A percentile compares a stretch with the other conserved stretches of the same genome.
Evolutionary conservation across 2,888 invertebrate species (phyloP).

Genomic region (Morpho helenor): DNA sequence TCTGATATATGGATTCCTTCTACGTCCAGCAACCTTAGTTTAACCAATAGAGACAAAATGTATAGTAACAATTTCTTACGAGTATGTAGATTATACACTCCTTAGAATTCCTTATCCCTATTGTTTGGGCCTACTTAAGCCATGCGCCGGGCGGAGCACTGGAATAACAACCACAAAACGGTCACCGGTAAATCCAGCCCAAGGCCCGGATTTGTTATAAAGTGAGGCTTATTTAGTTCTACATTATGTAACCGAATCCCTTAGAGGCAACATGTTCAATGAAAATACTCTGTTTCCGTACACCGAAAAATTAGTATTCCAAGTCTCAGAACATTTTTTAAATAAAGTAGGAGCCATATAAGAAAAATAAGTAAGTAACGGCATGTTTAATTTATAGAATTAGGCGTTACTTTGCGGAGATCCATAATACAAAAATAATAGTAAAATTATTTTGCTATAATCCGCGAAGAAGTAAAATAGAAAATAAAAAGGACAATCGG

Average conservation of each 20-base stretch:
- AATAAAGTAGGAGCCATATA: too few species aligned
- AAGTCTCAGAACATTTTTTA: too few species aligned
- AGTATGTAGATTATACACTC: slow-evolving; percentile 6
- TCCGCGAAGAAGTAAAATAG: too few species aligned
- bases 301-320: slow-evolving; percentile 25
- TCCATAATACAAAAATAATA: too few species aligned
- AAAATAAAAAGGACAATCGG: too few species aligned
- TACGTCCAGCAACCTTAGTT: too few species aligned
- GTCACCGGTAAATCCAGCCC: slow-evolving; percentile 67
- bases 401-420: too few species aligned
- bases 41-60: too few species aligned
- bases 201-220: slow-evolving; percentile 68
- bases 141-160: slow-evolving; percentile 41
- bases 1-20: too few species aligned
- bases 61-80: neutral
- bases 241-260: slow-evolving; percentile 59
- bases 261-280: slow-evolving; percentile 48
- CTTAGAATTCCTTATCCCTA: slow-evolving; percentile 8
- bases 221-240: slow-evolving; percentile 52
- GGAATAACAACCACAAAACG: slow-evolving; percentile 68
- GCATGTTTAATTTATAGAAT: too few species aligned
- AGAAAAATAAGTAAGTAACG: too few species aligned
- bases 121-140: slow-evolving; percentile 39
- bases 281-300: slow-evolving; percentile 40
- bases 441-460: too few species aligned